Conservation (phyloP, 1,140 invertebrate species). For the Harlomillsia oculata region DNA sequence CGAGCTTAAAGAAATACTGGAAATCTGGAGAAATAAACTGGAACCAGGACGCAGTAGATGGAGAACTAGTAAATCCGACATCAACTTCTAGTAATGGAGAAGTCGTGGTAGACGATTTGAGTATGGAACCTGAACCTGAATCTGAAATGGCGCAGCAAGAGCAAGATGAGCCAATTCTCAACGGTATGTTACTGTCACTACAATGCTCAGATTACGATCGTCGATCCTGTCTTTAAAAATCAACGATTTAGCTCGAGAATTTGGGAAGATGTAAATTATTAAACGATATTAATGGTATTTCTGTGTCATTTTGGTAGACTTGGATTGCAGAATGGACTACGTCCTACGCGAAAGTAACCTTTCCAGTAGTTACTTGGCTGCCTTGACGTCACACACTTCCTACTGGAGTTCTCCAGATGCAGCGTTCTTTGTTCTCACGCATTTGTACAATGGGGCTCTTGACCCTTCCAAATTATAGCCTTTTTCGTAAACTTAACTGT, state of each 20-base stretch:
- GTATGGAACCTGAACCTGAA: too few relatives aligned
- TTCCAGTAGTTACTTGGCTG: constrained; percentile 52
- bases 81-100: not conserved
- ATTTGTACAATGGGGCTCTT: constrained; percentile 14
- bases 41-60: too few relatives aligned
- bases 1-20: constrained; percentile 13
- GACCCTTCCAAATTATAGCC: too few relatives aligned
- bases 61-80: too few relatives aligned
- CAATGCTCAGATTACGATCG: too few relatives aligned
- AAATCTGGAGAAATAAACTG: constrained; percentile 4
- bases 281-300: constrained; percentile 5
- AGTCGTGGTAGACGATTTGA: too few relatives aligned
- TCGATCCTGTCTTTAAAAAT: too few relatives aligned
- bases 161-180: too few relatives aligned
- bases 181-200: not conserved
- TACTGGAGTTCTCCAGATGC: constrained; percentile 63
- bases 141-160: too few relatives aligned
- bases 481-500: too few relatives aligned
- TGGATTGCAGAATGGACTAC: constrained; percentile 57
- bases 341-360: constrained; percentile 50
- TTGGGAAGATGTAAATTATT: not conserved
- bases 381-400: constrained; percentile 57
- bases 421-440: constrained; percentile 53
- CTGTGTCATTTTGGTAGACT: constrained; percentile 41
- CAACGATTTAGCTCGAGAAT: too few relatives aligned